Evolutionary conservation across 2,888 invertebrate genomes (phyloP).

Genomic region (Scaptodrosophila latifasciaeformis): DNA sequence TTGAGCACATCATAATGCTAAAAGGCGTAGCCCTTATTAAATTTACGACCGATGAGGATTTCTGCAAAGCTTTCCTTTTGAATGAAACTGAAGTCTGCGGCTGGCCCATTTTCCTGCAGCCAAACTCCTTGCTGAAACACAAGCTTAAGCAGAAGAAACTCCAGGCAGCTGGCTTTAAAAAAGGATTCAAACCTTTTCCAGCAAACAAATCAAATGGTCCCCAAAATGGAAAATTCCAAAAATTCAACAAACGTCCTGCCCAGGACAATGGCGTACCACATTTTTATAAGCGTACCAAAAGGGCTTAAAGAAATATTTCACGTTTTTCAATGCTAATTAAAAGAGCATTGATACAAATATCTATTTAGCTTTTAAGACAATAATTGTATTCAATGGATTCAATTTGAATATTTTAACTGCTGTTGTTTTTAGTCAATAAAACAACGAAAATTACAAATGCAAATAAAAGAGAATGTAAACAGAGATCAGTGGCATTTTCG

Average conservation of each 20-base stretch:
- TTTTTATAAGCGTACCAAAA: conserved; percentile 29
- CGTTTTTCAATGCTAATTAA: too few species aligned
- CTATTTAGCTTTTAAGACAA: too few species aligned
- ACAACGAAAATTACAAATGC: too few species aligned
- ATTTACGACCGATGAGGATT: conserved; percentile 52
- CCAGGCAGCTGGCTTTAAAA: not conserved
- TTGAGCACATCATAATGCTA: conserved; percentile 34
- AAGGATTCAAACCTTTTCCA: not conserved
- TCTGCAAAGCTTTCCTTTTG: conserved; percentile 60
- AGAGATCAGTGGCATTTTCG: too few species aligned
- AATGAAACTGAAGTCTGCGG: conserved; percentile 46
- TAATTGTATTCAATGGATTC: conserved; percentile 3
- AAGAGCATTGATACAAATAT: too few species aligned
- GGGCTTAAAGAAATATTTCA: conserved; percentile 17
- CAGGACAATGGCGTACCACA: conserved; percentile 22
- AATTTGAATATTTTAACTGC: conserved; percentile 36
- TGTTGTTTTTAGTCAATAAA: too few species aligned
- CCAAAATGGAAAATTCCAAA: conserved; percentile 16
- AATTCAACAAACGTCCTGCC: conserved; percentile 42
- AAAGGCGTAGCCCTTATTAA: conserved; percentile 44
- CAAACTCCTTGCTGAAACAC: conserved; percentile 51
- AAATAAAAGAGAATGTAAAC: conserved; percentile 18
- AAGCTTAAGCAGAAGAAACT: conserved; percentile 12
- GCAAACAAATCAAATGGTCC: too few species aligned
- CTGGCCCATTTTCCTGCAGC: conserved; percentile 58